A percentile compares a stretch with the other conserved stretches of the same genome.
phyloP scores from a whole-genome alignment of 2,888 invertebrate genomes.

The Anagyrus pseudococci region DNA sequence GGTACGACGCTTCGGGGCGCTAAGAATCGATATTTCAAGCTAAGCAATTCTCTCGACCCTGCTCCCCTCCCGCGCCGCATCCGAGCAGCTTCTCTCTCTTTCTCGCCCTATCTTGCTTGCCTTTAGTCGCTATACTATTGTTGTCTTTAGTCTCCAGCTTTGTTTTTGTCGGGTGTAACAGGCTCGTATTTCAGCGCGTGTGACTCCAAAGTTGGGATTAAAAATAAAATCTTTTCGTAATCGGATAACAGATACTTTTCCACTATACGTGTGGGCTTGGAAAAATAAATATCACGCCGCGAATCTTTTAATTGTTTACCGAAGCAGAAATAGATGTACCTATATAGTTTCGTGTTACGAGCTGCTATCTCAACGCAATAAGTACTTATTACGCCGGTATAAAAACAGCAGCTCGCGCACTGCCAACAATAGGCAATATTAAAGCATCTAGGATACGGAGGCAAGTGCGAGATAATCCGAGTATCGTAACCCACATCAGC shows the following conservation, averaged over 20 bases:
- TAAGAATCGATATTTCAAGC: conserved; percentile 32
- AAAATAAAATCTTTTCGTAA: not conserved
- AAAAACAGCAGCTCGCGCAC: no score
- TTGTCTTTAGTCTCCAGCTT: no score
- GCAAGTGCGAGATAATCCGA: no score
- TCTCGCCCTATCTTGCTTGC: not conserved
- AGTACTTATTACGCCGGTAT: no score
- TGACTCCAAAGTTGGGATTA: not conserved
- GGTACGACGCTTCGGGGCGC: conserved; percentile 4
- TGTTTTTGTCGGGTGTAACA: not conserved
- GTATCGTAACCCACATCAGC: no score
- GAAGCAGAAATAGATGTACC: not conserved
- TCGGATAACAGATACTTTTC: not conserved
- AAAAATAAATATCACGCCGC: not conserved
- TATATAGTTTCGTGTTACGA: no score
- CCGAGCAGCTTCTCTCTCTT: not conserved
- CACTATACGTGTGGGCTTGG: not conserved
- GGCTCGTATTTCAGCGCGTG: not conserved
- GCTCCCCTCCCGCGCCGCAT: conserved; percentile 5
- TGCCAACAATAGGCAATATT: no score
- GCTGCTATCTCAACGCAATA: no score
- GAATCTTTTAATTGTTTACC: not conserved
- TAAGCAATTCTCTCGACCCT: conserved; percentile 20
- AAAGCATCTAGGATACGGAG: no score
- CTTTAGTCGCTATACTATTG: no score